Percentiles rank a stretch among this genome's conserved stretches.
Conservation (phyloP, 2,888 invertebrate species). For the Agriopis leucophaearia region DNA sequence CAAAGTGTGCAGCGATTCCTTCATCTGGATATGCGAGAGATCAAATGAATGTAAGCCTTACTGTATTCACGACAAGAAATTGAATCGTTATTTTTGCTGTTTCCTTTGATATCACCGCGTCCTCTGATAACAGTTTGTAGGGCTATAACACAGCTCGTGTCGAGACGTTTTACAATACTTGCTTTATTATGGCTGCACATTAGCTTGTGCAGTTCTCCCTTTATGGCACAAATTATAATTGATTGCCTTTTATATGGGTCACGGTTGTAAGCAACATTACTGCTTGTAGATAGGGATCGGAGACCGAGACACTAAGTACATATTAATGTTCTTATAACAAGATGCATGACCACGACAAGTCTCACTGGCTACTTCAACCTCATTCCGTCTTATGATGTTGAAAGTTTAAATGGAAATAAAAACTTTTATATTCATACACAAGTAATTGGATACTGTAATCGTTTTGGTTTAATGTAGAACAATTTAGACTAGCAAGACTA, state of each 20-base stretch:
- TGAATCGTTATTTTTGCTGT: slow-evolving; percentile 58
- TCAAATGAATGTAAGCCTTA: slow-evolving; percentile 68
- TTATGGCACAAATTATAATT: slow-evolving; percentile 72
- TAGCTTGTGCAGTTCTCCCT: slow-evolving; percentile 65
- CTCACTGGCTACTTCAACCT: slow-evolving; percentile 42
- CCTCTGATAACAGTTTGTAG: slow-evolving; percentile 68
- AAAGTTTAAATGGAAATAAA: slow-evolving; percentile 29
- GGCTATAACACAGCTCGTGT: slow-evolving; percentile 40
- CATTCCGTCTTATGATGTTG: slow-evolving; percentile 30
- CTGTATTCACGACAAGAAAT: slow-evolving; percentile 59
- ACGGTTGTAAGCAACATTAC: slow-evolving; percentile 61
- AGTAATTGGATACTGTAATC: slow-evolving; percentile 30
- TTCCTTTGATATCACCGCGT: slow-evolving; percentile 75
- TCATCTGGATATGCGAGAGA: slow-evolving; percentile 60
- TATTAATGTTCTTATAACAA: slow-evolving; percentile 48
- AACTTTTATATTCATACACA: slow-evolving; percentile 18
- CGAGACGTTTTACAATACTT: slow-evolving; percentile 49
- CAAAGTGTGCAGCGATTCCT: slow-evolving; percentile 71
- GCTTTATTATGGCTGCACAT: slow-evolving; percentile 62
- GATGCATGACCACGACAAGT: slow-evolving; percentile 45
- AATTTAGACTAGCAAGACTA: slow-evolving; percentile 19
- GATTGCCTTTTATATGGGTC: slow-evolving; percentile 72
- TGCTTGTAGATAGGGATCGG: slow-evolving; percentile 68
- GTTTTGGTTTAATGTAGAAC: slow-evolving; percentile 13
- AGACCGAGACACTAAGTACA: slow-evolving; percentile 49